Base-by-base conservation (phyloP, 2,113 vertebrate species). In the Megaceryle torquata region DNA sequence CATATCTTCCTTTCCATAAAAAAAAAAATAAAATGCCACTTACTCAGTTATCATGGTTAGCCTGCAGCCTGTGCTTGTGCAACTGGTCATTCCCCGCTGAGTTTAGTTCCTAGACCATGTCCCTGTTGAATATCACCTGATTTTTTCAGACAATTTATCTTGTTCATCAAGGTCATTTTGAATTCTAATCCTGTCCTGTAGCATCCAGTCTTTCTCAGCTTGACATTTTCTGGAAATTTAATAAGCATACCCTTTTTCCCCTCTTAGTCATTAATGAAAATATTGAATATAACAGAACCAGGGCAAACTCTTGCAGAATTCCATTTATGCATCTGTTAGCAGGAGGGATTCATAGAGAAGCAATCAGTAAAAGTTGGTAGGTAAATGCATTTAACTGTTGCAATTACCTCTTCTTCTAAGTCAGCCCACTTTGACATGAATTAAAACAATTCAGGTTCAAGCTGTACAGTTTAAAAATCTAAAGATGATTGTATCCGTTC, bases 401-500 rank as follows among this genome's bases (percentile, higher is more conserved):
- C 33, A 93, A 46, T 90, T 75, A 82, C 50, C 48, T 86, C 60
- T 95, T 75, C 74, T 81, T 88, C 86, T 90, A 88, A 79, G 83
- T 92, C 94, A 97, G 72, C 81, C 88, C 44, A 76, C 80, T 84
- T 87, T 1, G 14, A 64, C 2, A 3, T 60, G 57, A 91, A 82
- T 7, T 5, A 53, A 91, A 86, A 78, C 72, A 94, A 89, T 71
- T 82, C 51, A 71, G 25, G 71, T 59, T 78, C 88, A 88, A 53
- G 39, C 53, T 75, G 25, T 29, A 70, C 1, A 0, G 20, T 69
- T 89, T 92, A 89, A 96, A 95, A 96, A 89, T 41, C 56, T 83
- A 82, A 81, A 78, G 51, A 86, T 86, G 75, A 96, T 94, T 93
- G 56, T 76, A 81, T 95, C 91, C 81, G 53, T 56, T 94, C 88